phyloP scores from a whole-genome alignment of 2,797 vertebrate species.

The Enteromius treurensis region DNA sequence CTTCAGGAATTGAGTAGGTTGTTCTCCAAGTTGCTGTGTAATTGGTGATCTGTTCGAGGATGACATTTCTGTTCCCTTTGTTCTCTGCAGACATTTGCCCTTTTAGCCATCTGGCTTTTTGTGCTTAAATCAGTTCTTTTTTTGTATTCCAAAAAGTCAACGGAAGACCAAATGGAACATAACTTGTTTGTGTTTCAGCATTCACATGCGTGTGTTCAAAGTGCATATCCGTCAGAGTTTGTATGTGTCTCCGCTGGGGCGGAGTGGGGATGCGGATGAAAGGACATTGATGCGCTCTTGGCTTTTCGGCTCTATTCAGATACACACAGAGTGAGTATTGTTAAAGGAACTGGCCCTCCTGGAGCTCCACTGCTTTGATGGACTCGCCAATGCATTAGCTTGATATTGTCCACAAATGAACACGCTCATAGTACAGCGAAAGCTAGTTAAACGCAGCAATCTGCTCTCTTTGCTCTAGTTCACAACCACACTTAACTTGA shows the following conservation, averaged over 20 bases:
- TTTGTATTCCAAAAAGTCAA: conserved; percentile 23
- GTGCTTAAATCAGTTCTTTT: conserved; percentile 17
- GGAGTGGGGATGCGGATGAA: conserved; percentile 16
- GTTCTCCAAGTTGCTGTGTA: conserved; percentile 1
- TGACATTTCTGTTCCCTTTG: conserved; percentile 30
- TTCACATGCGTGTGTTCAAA: conserved; percentile 60
- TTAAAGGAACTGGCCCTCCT: conserved; percentile 36
- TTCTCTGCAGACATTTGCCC: conserved; percentile 22
- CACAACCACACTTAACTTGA: not conserved
- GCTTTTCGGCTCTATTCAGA: conserved; percentile 29
- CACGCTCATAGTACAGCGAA: conserved; percentile 3
- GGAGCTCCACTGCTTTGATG: conserved; percentile 39
- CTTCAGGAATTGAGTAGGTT: not conserved
- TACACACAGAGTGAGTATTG: conserved; percentile 47
- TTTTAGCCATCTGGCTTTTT: not conserved
- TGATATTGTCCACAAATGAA: conserved; percentile 49
- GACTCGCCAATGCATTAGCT: conserved; percentile 23
- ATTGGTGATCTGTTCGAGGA: conserved; percentile 24
- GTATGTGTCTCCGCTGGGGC: not conserved
- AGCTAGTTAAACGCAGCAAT: not conserved
- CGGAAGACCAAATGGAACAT: conserved; percentile 38
- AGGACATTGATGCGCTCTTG: conserved; percentile 46
- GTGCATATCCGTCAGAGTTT: conserved; percentile 52
- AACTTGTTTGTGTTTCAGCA: conserved; percentile 44
- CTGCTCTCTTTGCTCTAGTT: not conserved